Base-by-base conservation (phyloP, 2,113 vertebrate species). In the Ophthalmolycus amberensis region DNA sequence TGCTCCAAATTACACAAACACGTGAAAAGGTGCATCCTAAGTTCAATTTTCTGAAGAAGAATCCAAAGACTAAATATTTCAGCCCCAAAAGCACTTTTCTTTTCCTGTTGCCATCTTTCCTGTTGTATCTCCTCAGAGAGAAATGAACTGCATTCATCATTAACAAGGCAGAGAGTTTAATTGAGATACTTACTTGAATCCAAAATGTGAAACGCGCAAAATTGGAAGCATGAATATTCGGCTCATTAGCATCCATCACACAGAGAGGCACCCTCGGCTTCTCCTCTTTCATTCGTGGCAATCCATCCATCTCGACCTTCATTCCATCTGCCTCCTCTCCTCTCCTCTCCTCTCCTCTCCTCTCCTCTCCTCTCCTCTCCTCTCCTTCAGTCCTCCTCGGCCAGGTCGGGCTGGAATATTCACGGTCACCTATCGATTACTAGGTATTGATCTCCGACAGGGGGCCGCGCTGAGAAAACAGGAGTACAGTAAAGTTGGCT, bases 381-480 rank as follows among this genome's bases (percentile, higher is more conserved):
- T 72, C 84, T 85, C 76, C 79, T 72, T 25, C 86, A n/a, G 59
- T 71, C 83, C 62, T 85, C 56, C 86, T 79, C 68, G 59, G 58
- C 62, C 77, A 46, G 88, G 77, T 91, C 83, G 67, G 78, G 82
- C 90, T 88, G 79, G 84, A 92, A 93, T 94, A 93, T 95, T 95
- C 93, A 93, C 89, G 92, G 85, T 91, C 90, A 92, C 92, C 85
- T 83, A 95, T 95, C 72, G 94, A 95, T 94, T 88, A 90, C 85
- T 27, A 52, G 71, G 78, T 90, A 95, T 95, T 92, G 94, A 95
- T 95, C 89, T 76, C 75, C 60, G 84, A 80, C 84, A 3, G 27
- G 79, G 83, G 83, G 84, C 88, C 80, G 74, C 83, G 22, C 25
- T 77, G 84, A 91, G 88, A 81, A 72, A 86, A 80, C 67, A 37